Conservation (phyloP, 2,797 vertebrate genomes). For the Hozukius guyotensis region DNA sequence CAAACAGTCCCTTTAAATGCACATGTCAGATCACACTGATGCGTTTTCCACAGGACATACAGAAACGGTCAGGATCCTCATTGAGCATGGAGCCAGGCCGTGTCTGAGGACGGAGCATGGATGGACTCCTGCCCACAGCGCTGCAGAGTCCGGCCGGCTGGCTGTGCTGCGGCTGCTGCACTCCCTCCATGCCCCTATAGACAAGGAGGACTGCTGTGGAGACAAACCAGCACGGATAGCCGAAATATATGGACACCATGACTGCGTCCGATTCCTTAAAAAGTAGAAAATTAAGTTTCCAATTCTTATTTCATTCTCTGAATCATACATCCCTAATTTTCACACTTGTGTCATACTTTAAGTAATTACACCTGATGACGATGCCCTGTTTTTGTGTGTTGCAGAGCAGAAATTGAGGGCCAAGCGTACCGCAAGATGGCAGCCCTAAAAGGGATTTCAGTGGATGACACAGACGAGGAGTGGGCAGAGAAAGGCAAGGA, state of each 20-base stretch:
- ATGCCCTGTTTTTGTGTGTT: conserved; percentile 37
- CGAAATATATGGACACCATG: conserved; percentile 89
- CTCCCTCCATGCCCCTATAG: conserved; percentile 84
- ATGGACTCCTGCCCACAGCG: conserved; percentile 92
- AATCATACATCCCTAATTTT: not conserved
- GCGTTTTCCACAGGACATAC: conserved; percentile 77
- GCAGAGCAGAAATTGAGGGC: conserved; percentile 87
- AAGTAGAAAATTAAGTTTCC: conserved; percentile 74
- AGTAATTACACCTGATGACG: not conserved
- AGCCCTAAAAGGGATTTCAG: conserved; percentile 62
- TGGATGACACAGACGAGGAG: conserved; percentile 90
- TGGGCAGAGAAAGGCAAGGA: conserved; percentile 84
- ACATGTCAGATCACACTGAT: too few relatives aligned
- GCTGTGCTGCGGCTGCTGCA: conserved; percentile 87
- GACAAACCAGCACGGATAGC: conserved; percentile 89
- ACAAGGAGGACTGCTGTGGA: conserved; percentile 86
- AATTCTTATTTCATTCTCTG: not conserved
- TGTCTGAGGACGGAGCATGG: conserved; percentile 87
- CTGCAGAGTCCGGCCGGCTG: conserved; percentile 87
- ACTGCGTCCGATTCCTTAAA: conserved; percentile 87
- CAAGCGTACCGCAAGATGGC: conserved; percentile 72
- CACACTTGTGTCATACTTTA: not conserved
- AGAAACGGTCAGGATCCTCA: conserved; percentile 83
- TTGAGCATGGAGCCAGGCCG: conserved; percentile 84
- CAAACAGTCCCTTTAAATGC: too few relatives aligned